Evolutionary conservation across 2,113 vertebrate species (phyloP).

Genomic region (Nothoprocta pentlandii): DNA sequence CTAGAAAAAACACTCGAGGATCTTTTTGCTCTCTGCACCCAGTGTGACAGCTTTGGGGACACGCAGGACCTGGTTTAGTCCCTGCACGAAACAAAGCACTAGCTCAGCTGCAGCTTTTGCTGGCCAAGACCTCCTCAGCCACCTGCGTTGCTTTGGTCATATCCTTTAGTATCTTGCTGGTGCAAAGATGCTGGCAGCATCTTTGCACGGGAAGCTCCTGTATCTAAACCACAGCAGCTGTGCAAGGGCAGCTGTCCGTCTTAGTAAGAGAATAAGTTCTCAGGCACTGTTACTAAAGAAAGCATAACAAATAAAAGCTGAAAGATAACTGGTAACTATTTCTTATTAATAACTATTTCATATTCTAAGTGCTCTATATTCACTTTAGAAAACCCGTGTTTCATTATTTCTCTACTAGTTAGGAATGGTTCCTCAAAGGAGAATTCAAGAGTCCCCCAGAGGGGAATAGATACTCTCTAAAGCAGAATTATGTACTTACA

Average conservation of each 20-base stretch:
- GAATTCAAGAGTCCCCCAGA: neutral
- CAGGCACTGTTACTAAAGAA: neutral
- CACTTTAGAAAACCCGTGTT: neutral
- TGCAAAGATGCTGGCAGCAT: neutral
- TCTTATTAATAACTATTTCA: neutral
- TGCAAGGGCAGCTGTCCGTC: neutral
- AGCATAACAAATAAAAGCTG: neutral
- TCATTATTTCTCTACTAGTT: fast-evolving
- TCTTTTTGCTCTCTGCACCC: too few species aligned
- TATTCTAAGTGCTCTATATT: fast-evolving
- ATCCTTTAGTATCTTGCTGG: neutral
- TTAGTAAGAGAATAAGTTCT: neutral
- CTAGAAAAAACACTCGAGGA: too few species aligned
- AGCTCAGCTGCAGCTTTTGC: neutral
- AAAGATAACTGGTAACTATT: neutral
- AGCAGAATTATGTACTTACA: neutral
- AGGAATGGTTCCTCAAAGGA: neutral
- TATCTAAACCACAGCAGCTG: neutral
- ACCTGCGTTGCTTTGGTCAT: neutral
- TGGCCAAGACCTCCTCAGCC: neutral
- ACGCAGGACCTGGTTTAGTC: neutral
- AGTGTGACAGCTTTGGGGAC: neutral
- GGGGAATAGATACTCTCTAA: neutral
- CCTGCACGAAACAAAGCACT: neutral
- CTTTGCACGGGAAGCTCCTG: neutral